Evolutionary conservation across 2,113 vertebrate genomes (phyloP).

Genomic region (Corapipo altera): DNA sequence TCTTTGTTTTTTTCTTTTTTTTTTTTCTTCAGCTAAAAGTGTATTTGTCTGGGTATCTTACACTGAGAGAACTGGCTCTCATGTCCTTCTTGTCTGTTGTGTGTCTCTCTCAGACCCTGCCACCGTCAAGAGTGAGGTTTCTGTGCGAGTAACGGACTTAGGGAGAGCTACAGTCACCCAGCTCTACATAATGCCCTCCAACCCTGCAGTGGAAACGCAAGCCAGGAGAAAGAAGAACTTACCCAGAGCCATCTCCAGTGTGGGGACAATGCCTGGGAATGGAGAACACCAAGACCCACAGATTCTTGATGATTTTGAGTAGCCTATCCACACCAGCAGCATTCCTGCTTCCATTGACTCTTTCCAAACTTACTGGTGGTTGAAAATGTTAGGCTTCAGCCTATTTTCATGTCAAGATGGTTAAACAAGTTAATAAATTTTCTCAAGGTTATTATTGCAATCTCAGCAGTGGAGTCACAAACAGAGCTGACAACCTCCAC

Average conservation of each 20-base stretch:
- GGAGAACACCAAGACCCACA: neutral
- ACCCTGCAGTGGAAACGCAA: neutral
- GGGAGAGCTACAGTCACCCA: neutral
- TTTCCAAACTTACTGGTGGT: neutral
- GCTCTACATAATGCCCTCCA: accelerated
- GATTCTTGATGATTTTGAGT: neutral
- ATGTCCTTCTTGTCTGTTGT: neutral
- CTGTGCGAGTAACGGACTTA: neutral
- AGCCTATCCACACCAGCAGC: neutral
- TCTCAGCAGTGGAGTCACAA: neutral
- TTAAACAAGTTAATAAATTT: neutral
- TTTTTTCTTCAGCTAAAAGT: neutral
- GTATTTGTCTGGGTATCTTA: neutral
- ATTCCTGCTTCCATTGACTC: neutral
- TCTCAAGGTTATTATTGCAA: neutral
- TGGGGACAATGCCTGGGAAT: neutral
- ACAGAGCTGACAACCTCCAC: neutral
- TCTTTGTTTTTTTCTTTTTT: neutral
- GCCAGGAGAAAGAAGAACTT: neutral
- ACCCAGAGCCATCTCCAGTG: neutral
- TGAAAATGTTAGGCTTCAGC: neutral
- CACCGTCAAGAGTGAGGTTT: neutral
- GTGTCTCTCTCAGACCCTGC: neutral
- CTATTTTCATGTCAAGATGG: neutral
- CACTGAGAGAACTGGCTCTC: neutral